phyloP scores from a whole-genome alignment of 1,140 invertebrate genomes.

The Solenopsis invicta region DNA sequence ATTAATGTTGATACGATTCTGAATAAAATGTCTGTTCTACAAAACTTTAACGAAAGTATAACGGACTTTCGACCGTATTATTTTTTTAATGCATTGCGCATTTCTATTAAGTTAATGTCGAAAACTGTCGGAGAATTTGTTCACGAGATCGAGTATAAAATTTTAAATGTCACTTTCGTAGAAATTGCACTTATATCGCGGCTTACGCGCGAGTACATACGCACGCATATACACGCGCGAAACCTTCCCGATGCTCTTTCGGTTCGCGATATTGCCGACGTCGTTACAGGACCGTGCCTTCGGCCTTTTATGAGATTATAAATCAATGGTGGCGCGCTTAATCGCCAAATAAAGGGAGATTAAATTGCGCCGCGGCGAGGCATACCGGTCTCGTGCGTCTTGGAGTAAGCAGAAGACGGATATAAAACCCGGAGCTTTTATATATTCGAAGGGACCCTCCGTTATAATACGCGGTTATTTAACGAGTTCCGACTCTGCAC shows the following conservation, averaged over 20 bases:
- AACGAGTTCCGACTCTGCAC: constrained; percentile 25
- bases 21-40: neutral
- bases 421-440: constrained; percentile 54
- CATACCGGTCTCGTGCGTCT: constrained; percentile 54
- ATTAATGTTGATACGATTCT: neutral
- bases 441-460: constrained; percentile 13
- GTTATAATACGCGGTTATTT: constrained; percentile 42
- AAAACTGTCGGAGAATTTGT: neutral
- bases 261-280: constrained; percentile 44
- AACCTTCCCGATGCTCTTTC: constrained; percentile 35
- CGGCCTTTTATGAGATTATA: constrained; percentile 79
- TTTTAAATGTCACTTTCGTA: constrained; percentile 34
- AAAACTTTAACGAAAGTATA: neutral
- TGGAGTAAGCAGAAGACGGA: constrained; percentile 40
- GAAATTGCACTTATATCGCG: constrained; percentile 33
- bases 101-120: neutral
- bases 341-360: constrained; percentile 78
- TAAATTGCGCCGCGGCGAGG: constrained; percentile 68
- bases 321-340: constrained; percentile 78
- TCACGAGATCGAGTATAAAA: constrained; percentile 21
- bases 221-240: neutral
- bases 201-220: neutral
- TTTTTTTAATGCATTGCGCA: neutral
- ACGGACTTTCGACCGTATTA: neutral
- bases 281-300: constrained; percentile 64